Evolutionary conservation across 2,797 vertebrate genomes (phyloP), one percentile per base, ranked within the genome.

Genomic region (Syngnathus acus): DNA sequence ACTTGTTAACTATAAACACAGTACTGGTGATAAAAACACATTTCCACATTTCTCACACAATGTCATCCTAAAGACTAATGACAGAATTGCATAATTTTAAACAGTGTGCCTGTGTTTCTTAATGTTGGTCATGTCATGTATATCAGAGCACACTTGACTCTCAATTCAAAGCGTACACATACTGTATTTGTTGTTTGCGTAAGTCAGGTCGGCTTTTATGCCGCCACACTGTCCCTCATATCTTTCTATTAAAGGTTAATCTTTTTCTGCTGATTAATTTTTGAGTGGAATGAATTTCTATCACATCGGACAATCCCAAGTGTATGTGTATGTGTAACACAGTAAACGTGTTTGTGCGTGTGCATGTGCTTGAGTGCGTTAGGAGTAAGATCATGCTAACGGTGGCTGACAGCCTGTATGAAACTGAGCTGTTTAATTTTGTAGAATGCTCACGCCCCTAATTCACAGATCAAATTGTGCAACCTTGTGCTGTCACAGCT

Each of bases 201-300:
- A 19, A 39, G 39, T 60, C 38, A 17, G 16, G 37, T 60, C 21
- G 0, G 39, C 37, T 65, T 64, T 53, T 53, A 11, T 54, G 37
- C 23, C 53, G 6, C 48, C 64, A 39, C 48, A 23, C 32, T 38
- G 40, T 32, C 26, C 45, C 37, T 23, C 51, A 38, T 51, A 61
- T 37, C 40, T 72, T 40, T 11, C 26, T 19, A 23, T 38, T 65
- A 32, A 63, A 64, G 26, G 59, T 59, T 68, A 57, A 58, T 69
- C 17, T 61, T 68, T 70, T 65, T 54, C 21, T 71, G 66, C 67
- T 65, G 51, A 69, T 63, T 4, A 5, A 63, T 62, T 70, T 70
- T 68, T 72, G 64, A 75, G 68, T 13, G 66, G 76, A 69, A 73
- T 73, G 62, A 37, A 16, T 75, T 78, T 51, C 21, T 45, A 55